phyloP scores from a whole-genome alignment of 2,797 vertebrate species.

The Rachycentron canadum region DNA sequence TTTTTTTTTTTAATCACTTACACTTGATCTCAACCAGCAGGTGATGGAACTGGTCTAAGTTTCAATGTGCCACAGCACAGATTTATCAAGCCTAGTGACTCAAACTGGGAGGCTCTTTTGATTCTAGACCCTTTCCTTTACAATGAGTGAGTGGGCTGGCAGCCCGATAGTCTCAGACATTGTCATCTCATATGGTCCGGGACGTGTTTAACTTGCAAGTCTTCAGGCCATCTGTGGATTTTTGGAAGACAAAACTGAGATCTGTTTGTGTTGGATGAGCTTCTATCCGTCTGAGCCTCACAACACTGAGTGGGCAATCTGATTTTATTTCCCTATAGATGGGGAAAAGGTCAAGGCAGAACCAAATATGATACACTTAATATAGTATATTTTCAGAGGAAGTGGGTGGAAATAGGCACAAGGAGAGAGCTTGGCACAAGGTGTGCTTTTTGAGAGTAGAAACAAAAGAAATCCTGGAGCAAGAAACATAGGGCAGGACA shows the following conservation, averaged over 20 bases:
- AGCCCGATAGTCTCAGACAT: constrained; percentile 51
- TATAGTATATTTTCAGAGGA: constrained; percentile 24
- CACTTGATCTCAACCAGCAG: background rate
- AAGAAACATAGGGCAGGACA: constrained; percentile 30
- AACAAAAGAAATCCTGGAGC: constrained; percentile 17
- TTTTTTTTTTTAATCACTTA: constrained; percentile 14
- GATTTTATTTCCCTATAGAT: constrained; percentile 55
- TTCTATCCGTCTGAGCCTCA: constrained; percentile 43
- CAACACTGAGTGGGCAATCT: constrained; percentile 30
- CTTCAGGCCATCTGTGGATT: constrained; percentile 74
- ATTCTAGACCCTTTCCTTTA: constrained; percentile 25
- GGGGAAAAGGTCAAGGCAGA: constrained; percentile 40
- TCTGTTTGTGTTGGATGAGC: constrained; percentile 70
- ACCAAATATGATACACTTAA: constrained; percentile 38
- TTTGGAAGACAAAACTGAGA: constrained; percentile 64
- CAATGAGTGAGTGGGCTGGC: constrained; percentile 38
- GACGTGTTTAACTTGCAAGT: constrained; percentile 70
- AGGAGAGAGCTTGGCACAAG: constrained; percentile 39
- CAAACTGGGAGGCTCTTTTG: constrained; percentile 26
- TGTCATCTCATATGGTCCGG: constrained; percentile 69
- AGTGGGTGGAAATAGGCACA: constrained; percentile 25
- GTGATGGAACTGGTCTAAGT: background rate
- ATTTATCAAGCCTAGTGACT: constrained; percentile 1
- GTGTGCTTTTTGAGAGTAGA: constrained; percentile 10
- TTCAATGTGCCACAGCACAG: background rate